Evolutionary conservation across 2,113 vertebrate species (phyloP).

Genomic region (Ploceus nigricollis): DNA sequence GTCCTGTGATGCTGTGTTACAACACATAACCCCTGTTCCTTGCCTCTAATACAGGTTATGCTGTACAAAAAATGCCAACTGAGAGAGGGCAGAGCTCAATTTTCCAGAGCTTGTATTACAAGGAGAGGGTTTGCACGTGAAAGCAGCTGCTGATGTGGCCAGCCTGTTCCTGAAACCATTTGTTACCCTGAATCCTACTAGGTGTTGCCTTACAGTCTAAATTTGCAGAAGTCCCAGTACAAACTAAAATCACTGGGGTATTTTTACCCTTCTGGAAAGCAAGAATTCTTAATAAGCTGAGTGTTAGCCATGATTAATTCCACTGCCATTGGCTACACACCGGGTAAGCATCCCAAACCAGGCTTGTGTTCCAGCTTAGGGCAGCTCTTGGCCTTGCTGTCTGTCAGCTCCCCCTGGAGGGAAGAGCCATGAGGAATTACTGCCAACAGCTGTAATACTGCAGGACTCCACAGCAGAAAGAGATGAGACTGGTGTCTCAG

Average conservation of each 20-base stretch:
- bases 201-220: background rate
- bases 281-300: background rate
- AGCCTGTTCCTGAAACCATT: background rate
- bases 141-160: background rate
- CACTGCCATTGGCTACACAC: background rate
- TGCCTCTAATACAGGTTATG: background rate
- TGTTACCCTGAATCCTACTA: background rate
- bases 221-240: background rate
- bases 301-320: background rate
- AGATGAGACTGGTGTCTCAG: background rate
- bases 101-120: background rate
- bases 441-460: background rate
- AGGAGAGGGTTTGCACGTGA: background rate
- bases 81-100: background rate
- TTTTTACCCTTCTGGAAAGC: background rate
- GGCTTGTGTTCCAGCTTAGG: background rate
- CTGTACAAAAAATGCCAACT: background rate
- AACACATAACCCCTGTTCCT: background rate
- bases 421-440: background rate
- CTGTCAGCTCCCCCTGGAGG: background rate
- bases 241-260: background rate
- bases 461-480: background rate
- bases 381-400: constrained; percentile 22
- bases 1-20: background rate
- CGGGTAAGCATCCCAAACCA: background rate